Percentiles rank a stretch among this genome's conserved stretches.
phyloP scores from a whole-genome alignment of 2,113 vertebrate genomes.

The Tringa solitaria region DNA sequence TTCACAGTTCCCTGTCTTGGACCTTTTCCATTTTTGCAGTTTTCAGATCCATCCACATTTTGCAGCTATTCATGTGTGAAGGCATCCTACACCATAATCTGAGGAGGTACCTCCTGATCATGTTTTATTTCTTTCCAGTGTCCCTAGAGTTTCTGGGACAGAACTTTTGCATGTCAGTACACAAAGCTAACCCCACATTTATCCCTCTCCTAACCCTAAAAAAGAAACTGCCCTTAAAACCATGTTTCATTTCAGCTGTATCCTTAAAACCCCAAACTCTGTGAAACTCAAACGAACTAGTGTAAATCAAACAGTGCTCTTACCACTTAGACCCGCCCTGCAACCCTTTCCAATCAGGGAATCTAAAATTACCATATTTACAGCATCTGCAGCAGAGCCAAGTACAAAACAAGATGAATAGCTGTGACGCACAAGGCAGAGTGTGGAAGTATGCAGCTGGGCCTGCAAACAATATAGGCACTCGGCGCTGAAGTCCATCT shows the following conservation, averaged over 20 bases:
- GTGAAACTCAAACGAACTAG: constrained; percentile 16
- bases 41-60: not conserved
- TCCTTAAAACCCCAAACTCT: not conserved
- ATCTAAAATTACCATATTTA: constrained; percentile 82
- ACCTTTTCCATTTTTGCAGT: not conserved
- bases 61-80: not conserved
- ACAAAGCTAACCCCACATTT: not conserved
- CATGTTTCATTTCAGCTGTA: not conserved
- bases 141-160: not conserved
- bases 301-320: constrained; percentile 59
- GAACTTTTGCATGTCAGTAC: not conserved
- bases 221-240: constrained; percentile 4
- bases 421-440: constrained; percentile 70
- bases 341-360: constrained; percentile 73
- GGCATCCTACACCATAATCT: not conserved
- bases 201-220: not conserved
- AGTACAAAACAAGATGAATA: constrained; percentile 79
- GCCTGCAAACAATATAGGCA: constrained; percentile 72
- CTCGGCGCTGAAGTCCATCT: constrained; percentile 53
- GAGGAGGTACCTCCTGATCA: not conserved
- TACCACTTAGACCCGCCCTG: constrained; percentile 46
- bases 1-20: not conserved
- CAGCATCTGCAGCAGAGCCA: constrained; percentile 74
- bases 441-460: constrained; percentile 68
- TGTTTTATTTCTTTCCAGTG: not conserved